A percentile compares a stretch with the other conserved stretches of the same genome.
Evolutionary conservation across 2,797 vertebrate species (phyloP).

Genomic region (Micrastur ruficollis): DNA sequence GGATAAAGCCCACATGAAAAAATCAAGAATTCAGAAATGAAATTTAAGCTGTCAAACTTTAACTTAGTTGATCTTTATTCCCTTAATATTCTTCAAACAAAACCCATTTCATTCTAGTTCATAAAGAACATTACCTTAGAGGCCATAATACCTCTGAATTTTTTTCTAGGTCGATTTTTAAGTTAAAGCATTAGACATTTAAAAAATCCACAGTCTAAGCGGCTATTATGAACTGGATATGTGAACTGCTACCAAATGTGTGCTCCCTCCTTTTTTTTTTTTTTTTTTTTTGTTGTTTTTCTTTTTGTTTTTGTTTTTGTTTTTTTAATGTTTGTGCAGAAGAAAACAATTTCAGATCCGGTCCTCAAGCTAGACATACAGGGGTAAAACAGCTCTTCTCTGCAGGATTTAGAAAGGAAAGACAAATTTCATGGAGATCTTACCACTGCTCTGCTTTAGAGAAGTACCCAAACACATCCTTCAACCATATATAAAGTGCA

Average conservation of each 20-base stretch:
- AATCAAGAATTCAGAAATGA: conserved; percentile 70
- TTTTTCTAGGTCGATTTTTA: conserved; percentile 57
- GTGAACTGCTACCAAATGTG: neutral
- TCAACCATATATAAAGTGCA: neutral
- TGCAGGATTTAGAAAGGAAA: neutral
- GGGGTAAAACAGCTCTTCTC: neutral
- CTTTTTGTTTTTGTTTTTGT: no score
- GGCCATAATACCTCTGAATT: conserved; percentile 45
- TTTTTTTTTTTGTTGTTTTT: no score
- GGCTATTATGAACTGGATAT: neutral
- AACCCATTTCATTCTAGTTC: conserved; percentile 61
- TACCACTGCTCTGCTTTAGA: neutral
- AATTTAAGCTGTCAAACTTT: conserved; percentile 75
- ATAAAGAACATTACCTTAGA: conserved; percentile 67
- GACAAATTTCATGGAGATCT: neutral
- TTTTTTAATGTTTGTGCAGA: neutral
- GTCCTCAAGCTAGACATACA: neutral
- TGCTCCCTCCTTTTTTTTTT: neutral
- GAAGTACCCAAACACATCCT: neutral
- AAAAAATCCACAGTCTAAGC: conserved; percentile 1
- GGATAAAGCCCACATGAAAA: conserved; percentile 71
- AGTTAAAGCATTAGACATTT: conserved; percentile 28
- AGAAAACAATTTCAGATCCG: neutral
- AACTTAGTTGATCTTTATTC: conserved; percentile 74
- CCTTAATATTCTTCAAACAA: conserved; percentile 72